Conservation (phyloP, 35 echinoderm and acorn worm genomes). For the Ptychodera flava region DNA sequence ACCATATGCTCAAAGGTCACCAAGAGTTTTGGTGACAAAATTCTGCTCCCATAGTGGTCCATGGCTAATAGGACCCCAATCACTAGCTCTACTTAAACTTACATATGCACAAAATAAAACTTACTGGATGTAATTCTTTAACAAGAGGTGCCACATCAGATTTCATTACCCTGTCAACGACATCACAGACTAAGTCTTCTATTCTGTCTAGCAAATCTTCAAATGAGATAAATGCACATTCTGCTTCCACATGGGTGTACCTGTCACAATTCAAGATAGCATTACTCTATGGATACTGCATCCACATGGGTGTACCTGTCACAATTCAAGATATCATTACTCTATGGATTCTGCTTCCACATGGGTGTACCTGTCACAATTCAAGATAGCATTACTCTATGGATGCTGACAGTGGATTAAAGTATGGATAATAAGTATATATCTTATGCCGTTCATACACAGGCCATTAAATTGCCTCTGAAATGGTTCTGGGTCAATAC, state of each 20-base stretch:
- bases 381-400: background rate
- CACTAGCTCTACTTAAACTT: too few species aligned
- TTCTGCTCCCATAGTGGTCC: too few species aligned
- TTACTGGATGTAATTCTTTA: constrained; percentile 86
- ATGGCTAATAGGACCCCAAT: too few species aligned
- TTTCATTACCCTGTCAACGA: constrained; percentile 61
- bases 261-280: constrained; percentile 5
- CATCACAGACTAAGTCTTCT: constrained; percentile 84
- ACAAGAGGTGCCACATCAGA: constrained; percentile 66
- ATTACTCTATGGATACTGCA: constrained; percentile 55
- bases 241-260: constrained; percentile 89
- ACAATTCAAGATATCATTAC: background rate
- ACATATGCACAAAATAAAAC: background rate
- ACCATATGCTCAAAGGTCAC: too few species aligned
- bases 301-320: constrained; percentile 88
- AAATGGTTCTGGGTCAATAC: too few species aligned
- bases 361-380: constrained; percentile 65
- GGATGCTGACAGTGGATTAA: too few species aligned
- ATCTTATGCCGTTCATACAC: too few species aligned
- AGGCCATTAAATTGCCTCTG: too few species aligned
- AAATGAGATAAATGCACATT: constrained; percentile 83
- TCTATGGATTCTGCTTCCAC: constrained; percentile 91
- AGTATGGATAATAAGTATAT: too few species aligned
- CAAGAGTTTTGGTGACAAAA: too few species aligned
- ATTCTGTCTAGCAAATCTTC: constrained; percentile 75